Conservation (phyloP, 2,797 vertebrate genomes). For the Rousettus madagascariensis region DNA sequence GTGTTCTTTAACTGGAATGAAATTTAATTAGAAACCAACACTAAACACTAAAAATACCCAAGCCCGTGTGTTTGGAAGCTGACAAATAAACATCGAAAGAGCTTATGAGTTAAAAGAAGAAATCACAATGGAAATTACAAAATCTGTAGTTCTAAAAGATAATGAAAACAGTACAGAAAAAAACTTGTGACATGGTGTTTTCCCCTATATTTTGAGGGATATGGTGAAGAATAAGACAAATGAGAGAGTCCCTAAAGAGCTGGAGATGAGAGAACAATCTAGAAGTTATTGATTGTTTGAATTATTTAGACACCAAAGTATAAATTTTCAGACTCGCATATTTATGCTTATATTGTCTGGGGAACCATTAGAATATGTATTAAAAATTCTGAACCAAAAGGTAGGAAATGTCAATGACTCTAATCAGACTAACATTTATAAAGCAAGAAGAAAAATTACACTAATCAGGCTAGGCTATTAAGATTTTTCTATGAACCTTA, state of each 20-base stretch:
- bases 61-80: background rate
- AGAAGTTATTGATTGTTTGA: conserved; percentile 36
- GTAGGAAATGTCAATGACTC: background rate
- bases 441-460: background rate
- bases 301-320: background rate
- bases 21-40: conserved; percentile 4
- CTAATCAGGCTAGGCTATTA: background rate
- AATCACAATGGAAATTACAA: background rate
- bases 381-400: conserved; percentile 28
- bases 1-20: background rate
- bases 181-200: background rate
- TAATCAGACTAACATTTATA: background rate
- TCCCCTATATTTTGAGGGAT: background rate
- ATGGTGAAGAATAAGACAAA: background rate
- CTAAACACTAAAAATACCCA: conserved; percentile 16
- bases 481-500: background rate
- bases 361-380: background rate
- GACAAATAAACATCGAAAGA: conserved; percentile 14
- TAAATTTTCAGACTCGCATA: background rate
- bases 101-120: background rate
- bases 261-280: background rate
- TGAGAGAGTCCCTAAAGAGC: background rate
- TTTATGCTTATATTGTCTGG: conserved; percentile 17
- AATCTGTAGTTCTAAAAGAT: conserved; percentile 7
- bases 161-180: background rate